Evolutionary conservation across 2,797 vertebrate species (phyloP), one percentile per base, ranked within the genome.

Genomic region (Hirundo rustica): DNA sequence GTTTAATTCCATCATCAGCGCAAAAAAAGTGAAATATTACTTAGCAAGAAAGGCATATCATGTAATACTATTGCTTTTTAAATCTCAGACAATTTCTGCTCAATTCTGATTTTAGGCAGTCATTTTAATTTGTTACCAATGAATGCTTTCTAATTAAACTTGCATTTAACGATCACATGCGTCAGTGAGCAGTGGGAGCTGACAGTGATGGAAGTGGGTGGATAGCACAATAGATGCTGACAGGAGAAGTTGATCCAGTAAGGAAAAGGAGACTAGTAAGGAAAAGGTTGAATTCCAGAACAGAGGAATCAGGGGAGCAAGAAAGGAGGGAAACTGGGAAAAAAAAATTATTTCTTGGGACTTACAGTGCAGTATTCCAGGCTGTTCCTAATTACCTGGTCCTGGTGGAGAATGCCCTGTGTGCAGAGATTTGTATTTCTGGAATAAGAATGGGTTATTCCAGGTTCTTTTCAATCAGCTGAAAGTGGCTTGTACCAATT

Each of bases 91-190:
- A 84, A 60, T 95, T 95, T 79, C 91, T 96, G 68, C 62, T 85
- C 45, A n/a, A 26, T 87, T 86, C 89, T 92, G 92, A 95, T 90
- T 96, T 95, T 97, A 96, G 74, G 50, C 11, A 84, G 75, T 74
- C 48, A 68, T 93, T 97, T 95, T 86, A 67, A 95, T 96, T 97
- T 94, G 93, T 93, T 88, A 92, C 87, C 88, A 92, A 21, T 93
- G 93, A 91, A 78, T 65, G 66, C 92, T 96, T 96, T 95, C 87
- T 86, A 92, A 95, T 92, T 96, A 85, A 89, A 81, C 93, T 83
- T 66, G 54, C 76, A 87, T 96, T 96, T 95, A 94, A 93, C 38
- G 34, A 64, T 87, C 87, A 38, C 71, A 83, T 97, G 88, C 73
- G 36, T 97, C 95, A 96, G 73, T 55, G 93, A 97, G 87, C 73